A percentile compares a stretch with the other conserved stretches of the same genome.
Evolutionary conservation across 2,797 vertebrate species (phyloP).

Genomic region (Sternarchorhynchus goeldii): DNA sequence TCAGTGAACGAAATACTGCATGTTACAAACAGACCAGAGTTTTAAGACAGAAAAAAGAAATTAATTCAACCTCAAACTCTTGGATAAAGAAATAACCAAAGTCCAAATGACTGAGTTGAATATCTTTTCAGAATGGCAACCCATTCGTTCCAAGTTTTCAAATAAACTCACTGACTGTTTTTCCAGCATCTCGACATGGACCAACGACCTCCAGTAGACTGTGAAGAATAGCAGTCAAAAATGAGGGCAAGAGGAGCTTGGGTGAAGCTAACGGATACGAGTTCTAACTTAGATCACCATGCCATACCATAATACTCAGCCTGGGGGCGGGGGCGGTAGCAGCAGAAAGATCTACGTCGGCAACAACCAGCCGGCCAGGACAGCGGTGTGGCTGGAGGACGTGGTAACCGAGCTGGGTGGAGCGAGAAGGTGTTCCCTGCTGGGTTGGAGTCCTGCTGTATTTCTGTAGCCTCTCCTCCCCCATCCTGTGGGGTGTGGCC

Average conservation of each 20-base stretch:
- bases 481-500: no score
- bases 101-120: conserved; percentile 4
- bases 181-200: conserved; percentile 10
- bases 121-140: conserved; percentile 13
- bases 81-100: conserved; percentile 43
- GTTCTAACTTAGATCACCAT: conserved; percentile 22
- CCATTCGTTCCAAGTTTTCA: conserved; percentile 9
- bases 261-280: conserved; percentile 21
- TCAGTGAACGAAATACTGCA: conserved; percentile 48
- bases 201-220: conserved; percentile 27
- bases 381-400: background rate
- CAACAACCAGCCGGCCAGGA: conserved; percentile 18
- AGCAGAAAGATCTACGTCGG: conserved; percentile 32
- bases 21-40: conserved; percentile 48
- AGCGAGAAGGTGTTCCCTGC: conserved; percentile 31
- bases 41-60: conserved; percentile 29
- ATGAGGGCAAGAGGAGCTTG: conserved; percentile 3
- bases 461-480: background rate
- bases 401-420: conserved; percentile 31
- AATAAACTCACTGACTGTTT: background rate
- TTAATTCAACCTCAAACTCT: conserved; percentile 10
- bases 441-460: background rate
- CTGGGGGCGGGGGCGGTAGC: conserved; percentile 32
- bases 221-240: conserved; percentile 36
- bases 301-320: conserved; percentile 39